Base-by-base conservation (phyloP, 2,113 vertebrate genomes). In the Poeciliopsis turrubarensis region DNA sequence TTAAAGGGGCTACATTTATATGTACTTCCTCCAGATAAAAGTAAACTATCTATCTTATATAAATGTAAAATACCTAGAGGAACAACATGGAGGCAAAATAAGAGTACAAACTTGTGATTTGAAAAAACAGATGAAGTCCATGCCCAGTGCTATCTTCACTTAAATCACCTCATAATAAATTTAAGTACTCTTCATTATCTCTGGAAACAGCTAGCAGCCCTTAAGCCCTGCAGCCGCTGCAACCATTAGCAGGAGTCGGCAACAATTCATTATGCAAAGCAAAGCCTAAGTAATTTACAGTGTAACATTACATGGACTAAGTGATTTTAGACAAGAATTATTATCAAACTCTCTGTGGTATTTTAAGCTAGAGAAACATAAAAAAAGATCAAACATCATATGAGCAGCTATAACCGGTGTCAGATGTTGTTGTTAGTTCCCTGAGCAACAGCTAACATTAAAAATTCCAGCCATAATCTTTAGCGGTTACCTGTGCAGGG, bases 211-310 rank as follows among this genome's bases (percentile, higher is more conserved):
- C 62, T 73, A 72, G 73, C 44, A 77, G 68, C 79, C 68, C 76
- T 70, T 61, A 77, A 68, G 37, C 65, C 60, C 64, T 65, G 41
- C 54, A 82, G 65, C 64, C 68, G 60, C 51, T 71, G n/a, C 31
- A 79, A 72, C 68, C 64, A 60, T 85, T 81, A 83, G 15, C 62
- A 44, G 63, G 51, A 78, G 72, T 82, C 76, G 72, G 69, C 32
- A 61, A 41, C 75, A 63, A 77, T 72, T 70, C 29, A 81, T 86
- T 64, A 84, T 87, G 86, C 75, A 86, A 71, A 83, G 31, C 66
- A 81, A 54, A 60, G 66, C 32, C n/a, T 72, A 61, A 57, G 61
- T 74, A 75, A 79, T 78, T 80, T 72, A 77, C 27, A 41, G 44
- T 57, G 47, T 86, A 78, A 70, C 60, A 74, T 76, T 70, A 77